Conservation (phyloP, 2,113 vertebrate genomes). For the Passerina amoena region DNA sequence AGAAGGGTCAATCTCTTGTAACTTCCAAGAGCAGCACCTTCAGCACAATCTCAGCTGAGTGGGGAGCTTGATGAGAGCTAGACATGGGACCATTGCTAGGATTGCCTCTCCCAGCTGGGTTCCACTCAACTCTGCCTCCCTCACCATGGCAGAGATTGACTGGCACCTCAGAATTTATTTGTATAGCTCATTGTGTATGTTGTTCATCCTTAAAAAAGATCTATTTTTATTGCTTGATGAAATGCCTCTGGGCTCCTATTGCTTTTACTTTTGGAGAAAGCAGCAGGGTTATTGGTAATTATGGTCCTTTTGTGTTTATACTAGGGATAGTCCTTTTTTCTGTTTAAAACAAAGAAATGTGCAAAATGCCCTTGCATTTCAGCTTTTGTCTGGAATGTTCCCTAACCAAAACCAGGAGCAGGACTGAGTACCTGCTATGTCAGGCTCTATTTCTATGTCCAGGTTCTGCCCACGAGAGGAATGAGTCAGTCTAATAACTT, state of each 20-base stretch:
- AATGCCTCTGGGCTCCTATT: not conserved
- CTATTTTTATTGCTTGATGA: not conserved
- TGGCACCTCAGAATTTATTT: not conserved
- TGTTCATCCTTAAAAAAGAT: not conserved
- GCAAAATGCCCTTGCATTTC: not conserved
- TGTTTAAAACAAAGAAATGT: not conserved
- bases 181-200: fast-evolving
- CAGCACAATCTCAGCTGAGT: not conserved
- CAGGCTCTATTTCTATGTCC: not conserved
- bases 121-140: not conserved
- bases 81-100: not conserved
- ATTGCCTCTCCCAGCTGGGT: not conserved
- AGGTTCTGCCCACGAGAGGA: not conserved
- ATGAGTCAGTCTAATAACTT: not conserved
- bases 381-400: not conserved
- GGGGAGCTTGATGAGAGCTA: not conserved
- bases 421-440: not conserved
- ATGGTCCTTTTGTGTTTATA: not conserved
- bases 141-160: not conserved
- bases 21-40: not conserved
- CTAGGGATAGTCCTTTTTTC: not conserved
- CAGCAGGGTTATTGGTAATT: fast-evolving
- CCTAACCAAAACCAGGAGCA: not conserved
- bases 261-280: not conserved
- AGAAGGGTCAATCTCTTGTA: not conserved